phyloP scores from a whole-genome alignment of 2,888 invertebrate genomes.

The Timandra comae region DNA sequence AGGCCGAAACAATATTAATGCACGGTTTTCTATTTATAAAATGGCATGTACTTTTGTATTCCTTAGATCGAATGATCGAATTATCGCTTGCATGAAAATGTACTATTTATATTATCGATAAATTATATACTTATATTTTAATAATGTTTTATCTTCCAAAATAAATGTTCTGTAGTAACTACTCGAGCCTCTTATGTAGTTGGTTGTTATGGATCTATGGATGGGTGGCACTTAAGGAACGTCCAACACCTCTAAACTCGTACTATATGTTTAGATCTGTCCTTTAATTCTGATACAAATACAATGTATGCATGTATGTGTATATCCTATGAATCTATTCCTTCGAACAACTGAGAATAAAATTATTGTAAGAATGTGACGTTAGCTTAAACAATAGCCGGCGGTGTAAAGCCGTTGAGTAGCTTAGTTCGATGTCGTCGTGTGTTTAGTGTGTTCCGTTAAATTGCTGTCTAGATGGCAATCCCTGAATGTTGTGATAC shows the following conservation, averaged over 20 bases:
- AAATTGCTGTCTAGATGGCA: conserved; percentile 23
- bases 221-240: conserved; percentile 40
- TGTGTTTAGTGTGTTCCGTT: conserved; percentile 18
- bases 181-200: conserved; percentile 45
- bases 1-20: conserved; percentile 41
- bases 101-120: conserved; percentile 40
- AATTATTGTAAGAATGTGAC: conserved; percentile 32
- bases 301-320: conserved; percentile 34
- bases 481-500: conserved; percentile 19
- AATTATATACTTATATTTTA: conserved; percentile 39
- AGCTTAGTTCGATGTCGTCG: conserved; percentile 64
- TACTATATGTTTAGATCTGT: conserved; percentile 12
- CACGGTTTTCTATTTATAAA: conserved; percentile 39
- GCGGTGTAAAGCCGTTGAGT: conserved; percentile 35
- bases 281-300: conserved; percentile 6
- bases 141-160: conserved; percentile 67
- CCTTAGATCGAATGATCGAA: conserved; percentile 38
- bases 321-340: conserved; percentile 27
- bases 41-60: conserved; percentile 61
- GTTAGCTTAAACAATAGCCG: conserved; percentile 28
- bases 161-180: conserved; percentile 70
- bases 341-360: conserved; percentile 14
- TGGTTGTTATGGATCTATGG: conserved; percentile 34
- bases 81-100: conserved; percentile 70
- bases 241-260: conserved; percentile 24